phyloP scores from a whole-genome alignment of 1,140 invertebrate species.

The Bombus soroeensis region DNA sequence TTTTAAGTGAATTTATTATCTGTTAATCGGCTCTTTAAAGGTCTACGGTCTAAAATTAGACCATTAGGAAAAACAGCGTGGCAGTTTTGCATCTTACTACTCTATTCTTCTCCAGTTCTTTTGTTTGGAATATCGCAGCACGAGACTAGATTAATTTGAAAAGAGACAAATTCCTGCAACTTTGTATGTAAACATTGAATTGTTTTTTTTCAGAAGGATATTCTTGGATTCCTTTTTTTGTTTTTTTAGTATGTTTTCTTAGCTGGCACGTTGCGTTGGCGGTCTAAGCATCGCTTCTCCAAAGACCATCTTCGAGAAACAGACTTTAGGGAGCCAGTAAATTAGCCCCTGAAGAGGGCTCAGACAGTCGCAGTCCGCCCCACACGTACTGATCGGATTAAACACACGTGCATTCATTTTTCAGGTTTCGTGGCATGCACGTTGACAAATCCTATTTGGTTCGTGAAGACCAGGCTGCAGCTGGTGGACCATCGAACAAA shows the following conservation, averaged over 20 bases:
- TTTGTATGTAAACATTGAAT: background rate
- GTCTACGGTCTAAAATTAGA: no score
- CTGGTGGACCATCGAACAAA: constrained; percentile 94
- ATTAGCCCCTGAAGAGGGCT: background rate
- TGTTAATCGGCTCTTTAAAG: background rate
- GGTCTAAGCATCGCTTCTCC: background rate
- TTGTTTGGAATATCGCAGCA: no score
- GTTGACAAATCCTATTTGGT: constrained; percentile 99
- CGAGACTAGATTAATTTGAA: background rate
- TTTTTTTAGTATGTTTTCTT: background rate
- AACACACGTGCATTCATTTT: constrained; percentile 77
- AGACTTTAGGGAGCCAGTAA: background rate
- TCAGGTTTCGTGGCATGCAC: constrained; percentile 97
- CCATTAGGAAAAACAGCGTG: no score
- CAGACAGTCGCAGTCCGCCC: background rate
- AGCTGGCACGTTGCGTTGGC: background rate
- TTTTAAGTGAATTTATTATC: background rate
- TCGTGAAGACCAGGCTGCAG: constrained; percentile 99
- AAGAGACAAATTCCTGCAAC: background rate
- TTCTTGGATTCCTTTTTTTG: background rate
- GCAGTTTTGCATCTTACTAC: no score
- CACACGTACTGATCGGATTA: constrained; percentile 29
- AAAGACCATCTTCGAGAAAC: background rate
- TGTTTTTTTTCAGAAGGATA: background rate
- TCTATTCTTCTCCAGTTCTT: no score